phyloP scores from a whole-genome alignment of 1,140 invertebrate genomes.

The Lasaia peninsularis region DNA sequence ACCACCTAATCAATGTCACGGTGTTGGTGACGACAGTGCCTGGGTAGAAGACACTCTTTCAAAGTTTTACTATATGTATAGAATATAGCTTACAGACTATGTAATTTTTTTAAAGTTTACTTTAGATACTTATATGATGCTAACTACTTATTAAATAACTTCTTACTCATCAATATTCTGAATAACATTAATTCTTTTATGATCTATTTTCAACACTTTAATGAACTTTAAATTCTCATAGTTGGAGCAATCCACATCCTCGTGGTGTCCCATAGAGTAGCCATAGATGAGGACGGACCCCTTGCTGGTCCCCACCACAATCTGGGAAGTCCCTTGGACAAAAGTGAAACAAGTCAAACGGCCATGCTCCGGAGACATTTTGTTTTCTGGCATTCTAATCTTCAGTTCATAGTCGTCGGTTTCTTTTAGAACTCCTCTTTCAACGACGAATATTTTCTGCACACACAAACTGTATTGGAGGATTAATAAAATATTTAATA shows the following conservation, averaged over 20 bases:
- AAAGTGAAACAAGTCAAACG: constrained; percentile 50
- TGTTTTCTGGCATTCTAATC: constrained; percentile 35
- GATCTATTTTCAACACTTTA: constrained; percentile 50
- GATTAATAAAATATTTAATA: not conserved
- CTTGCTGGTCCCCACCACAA: constrained; percentile 46
- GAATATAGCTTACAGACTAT: too few species aligned
- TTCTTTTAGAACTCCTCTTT: constrained; percentile 54
- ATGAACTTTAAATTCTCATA: constrained; percentile 47
- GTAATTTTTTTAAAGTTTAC: too few species aligned
- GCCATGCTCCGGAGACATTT: constrained; percentile 40
- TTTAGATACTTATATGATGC: too few species aligned
- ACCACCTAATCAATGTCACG: too few species aligned
- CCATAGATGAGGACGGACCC: constrained; percentile 53
- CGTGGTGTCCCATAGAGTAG: constrained; percentile 45
- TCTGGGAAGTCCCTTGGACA: constrained; percentile 43
- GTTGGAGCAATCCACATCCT: constrained; percentile 27
- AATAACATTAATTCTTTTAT: constrained; percentile 51
- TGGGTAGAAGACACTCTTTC: too few species aligned
- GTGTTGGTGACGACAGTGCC: too few species aligned
- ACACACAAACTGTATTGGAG: not conserved
- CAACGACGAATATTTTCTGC: constrained; percentile 55
- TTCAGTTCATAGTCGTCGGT: constrained; percentile 54
- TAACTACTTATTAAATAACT: too few species aligned
- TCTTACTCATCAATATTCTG: constrained; percentile 55
- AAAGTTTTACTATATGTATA: too few species aligned